Percentiles rank a stretch among this genome's conserved stretches.
These are phyloP conservation scores for Silurus meridionalis DNA, from an alignment of 2,113 vertebrate species.

Conservation along the genomic window DNA sequence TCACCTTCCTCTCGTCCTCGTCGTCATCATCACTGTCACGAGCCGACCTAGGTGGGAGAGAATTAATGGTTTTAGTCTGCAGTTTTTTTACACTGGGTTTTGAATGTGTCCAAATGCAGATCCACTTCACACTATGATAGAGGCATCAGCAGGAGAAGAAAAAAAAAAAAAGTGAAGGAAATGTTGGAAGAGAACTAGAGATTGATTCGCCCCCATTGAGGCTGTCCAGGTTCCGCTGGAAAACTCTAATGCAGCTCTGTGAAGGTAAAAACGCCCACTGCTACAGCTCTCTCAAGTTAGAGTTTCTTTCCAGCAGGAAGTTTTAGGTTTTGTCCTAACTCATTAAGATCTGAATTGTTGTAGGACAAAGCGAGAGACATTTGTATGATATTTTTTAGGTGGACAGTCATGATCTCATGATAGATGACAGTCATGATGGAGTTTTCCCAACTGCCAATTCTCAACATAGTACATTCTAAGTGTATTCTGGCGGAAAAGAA, in stretches of 20 bases:
- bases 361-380: neutral
- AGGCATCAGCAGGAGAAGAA: constrained; percentile 6
- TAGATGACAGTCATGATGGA: neutral
- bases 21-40: constrained; percentile 94
- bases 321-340: constrained; percentile 59
- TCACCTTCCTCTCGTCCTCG: constrained; percentile 82
- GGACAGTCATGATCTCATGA: constrained; percentile 42
- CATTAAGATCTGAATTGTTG: constrained; percentile 61
- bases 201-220: neutral
- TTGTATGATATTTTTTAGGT: neutral
- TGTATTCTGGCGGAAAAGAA: constrained; percentile 51
- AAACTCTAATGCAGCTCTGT: neutral
- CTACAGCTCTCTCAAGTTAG: constrained; percentile 51
- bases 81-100: neutral
- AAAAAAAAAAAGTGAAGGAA: neutral
- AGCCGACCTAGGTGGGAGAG: constrained; percentile 71
- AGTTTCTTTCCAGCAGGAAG: constrained; percentile 58
- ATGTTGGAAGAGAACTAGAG: constrained; percentile 3
- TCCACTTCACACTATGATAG: constrained; percentile 22
- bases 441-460: constrained; percentile 34
- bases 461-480: constrained; percentile 26
- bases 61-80: neutral
- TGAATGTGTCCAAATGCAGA: constrained; percentile 23
- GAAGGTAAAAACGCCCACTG: neutral
- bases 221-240: neutral